Evolutionary conservation across 2,113 vertebrate genomes (phyloP).

Genomic region (Gymnarchus niloticus): DNA sequence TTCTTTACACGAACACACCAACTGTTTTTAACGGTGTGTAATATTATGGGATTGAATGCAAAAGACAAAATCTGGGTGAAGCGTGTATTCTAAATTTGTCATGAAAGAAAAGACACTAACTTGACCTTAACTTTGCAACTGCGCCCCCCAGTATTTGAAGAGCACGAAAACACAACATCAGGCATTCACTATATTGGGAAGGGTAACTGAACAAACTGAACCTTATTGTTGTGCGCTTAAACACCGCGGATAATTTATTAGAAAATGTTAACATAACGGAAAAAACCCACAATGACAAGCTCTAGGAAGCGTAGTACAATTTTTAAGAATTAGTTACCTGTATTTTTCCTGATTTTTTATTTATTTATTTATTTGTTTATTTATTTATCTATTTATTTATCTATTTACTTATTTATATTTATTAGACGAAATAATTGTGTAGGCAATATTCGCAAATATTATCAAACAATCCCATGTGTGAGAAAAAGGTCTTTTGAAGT

Average conservation of each 20-base stretch:
- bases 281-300: too few species aligned
- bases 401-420: not conserved
- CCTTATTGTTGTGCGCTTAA: not conserved
- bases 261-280: not conserved
- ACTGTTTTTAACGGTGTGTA: not conserved
- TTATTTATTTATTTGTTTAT: not conserved
- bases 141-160: constrained; percentile 76
- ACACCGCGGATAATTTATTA: not conserved
- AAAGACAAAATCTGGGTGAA: not conserved
- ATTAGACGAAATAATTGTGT: not conserved
- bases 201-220: not conserved
- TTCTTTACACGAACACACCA: not conserved
- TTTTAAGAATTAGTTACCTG: too few species aligned
- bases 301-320: too few species aligned
- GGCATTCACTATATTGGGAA: constrained; percentile 55
- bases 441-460: not conserved
- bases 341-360: not conserved
- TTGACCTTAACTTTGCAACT: constrained; percentile 99
- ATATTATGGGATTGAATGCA: not conserved
- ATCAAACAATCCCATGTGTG: not conserved
- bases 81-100: constrained; percentile 47
- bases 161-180: constrained; percentile 76
- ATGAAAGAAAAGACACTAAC: constrained; percentile 85
- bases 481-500: not conserved
- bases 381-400: not conserved